These are phyloP conservation scores for Himantopus leucocephalus DNA, from an alignment of 2,113 vertebrate genomes.

Conservation along the genomic window DNA sequence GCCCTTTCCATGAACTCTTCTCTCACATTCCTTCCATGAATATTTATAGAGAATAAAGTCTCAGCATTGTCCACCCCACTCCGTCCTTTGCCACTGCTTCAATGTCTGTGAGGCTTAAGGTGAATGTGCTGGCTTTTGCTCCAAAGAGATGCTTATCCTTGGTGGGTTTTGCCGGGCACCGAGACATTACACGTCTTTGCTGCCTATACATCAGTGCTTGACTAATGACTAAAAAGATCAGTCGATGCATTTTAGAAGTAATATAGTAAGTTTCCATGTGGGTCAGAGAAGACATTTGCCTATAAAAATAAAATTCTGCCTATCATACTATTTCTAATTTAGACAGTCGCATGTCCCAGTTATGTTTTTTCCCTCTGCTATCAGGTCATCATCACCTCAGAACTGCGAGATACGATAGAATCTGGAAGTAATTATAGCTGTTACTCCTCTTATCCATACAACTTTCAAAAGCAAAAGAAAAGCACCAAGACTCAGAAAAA, in stretches of 20 bases:
- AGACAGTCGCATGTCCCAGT: not conserved
- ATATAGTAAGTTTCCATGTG: not conserved
- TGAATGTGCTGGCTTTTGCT: not conserved
- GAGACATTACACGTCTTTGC: not conserved
- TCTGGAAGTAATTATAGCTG: not conserved
- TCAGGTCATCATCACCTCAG: not conserved
- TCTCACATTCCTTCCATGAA: not conserved
- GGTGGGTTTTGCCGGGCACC: not conserved
- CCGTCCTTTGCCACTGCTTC: not conserved
- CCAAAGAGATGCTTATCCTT: not conserved
- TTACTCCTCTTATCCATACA: not conserved
- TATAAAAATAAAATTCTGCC: not conserved
- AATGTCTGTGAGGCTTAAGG: accelerated
- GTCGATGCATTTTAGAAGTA: not conserved
- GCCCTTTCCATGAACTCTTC: not conserved
- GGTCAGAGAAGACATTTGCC: not conserved
- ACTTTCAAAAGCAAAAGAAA: not conserved
- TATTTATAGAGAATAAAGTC: accelerated
- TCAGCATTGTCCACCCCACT: accelerated
- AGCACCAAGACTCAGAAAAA: not conserved
- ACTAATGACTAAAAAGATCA: not conserved
- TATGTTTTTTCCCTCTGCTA: not conserved
- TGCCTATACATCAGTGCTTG: accelerated
- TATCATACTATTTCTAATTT: not conserved
- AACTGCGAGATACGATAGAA: not conserved